phyloP scores from a whole-genome alignment of 2,797 vertebrate species.

The Perdix hodgsoniae region DNA sequence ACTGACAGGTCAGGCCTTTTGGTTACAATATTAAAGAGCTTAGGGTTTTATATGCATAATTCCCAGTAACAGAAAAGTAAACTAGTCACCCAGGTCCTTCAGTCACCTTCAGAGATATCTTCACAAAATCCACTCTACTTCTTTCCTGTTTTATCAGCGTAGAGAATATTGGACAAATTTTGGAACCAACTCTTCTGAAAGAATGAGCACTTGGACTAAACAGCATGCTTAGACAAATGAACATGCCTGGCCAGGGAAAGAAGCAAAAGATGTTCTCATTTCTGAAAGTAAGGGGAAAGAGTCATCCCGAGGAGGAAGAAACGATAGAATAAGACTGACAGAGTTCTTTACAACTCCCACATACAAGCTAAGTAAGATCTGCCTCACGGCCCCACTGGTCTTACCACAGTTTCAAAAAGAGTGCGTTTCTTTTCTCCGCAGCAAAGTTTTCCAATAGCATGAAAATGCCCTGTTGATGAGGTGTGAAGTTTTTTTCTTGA shows the following conservation, averaged over 20 bases:
- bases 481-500: neutral
- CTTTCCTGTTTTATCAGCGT: neutral
- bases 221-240: neutral
- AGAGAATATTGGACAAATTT: neutral
- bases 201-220: neutral
- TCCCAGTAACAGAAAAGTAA: neutral
- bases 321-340: constrained; percentile 4
- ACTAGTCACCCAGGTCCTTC: neutral
- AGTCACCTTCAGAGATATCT: neutral
- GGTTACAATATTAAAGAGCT: neutral
- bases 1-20: neutral
- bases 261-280: neutral
- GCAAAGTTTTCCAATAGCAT: constrained; percentile 28
- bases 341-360: constrained; percentile 29
- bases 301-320: neutral
- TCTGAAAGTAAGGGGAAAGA: neutral
- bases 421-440: constrained; percentile 10
- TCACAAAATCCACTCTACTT: neutral
- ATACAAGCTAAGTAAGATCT: constrained; percentile 2
- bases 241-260: neutral
- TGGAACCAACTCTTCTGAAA: neutral
- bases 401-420: constrained; percentile 34
- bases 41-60: neutral
- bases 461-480: neutral
- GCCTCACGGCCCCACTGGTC: constrained; percentile 5